Conservation (phyloP, 2,888 invertebrate genomes). For the Lathronympha strigana region DNA sequence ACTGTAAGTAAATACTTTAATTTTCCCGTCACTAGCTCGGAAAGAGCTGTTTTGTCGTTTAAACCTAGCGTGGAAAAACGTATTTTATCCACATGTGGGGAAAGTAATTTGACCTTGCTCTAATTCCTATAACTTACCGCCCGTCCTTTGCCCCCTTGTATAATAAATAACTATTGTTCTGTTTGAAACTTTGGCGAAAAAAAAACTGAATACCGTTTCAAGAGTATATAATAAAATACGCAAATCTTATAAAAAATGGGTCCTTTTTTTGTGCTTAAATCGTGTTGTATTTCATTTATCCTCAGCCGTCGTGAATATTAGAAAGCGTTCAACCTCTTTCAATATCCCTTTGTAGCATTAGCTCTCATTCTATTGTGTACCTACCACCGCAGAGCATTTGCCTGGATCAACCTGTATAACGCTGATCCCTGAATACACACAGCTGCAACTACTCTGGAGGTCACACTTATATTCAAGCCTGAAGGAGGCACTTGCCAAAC, state of each 20-base stretch:
- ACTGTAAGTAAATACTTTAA: too few species aligned
- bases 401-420: background rate
- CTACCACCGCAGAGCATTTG: background rate
- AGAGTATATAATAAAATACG: too few species aligned
- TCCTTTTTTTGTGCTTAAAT: background rate
- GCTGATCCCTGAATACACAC: background rate
- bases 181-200: too few species aligned
- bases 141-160: too few species aligned
- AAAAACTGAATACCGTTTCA: too few species aligned
- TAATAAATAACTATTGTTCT: too few species aligned
- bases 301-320: constrained; percentile 11
- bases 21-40: too few species aligned
- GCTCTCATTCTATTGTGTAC: background rate
- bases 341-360: constrained; percentile 22
- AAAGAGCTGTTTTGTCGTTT: too few species aligned
- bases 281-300: constrained; percentile 7
- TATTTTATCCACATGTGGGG: too few species aligned
- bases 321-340: constrained; percentile 19
- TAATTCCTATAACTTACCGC: too few species aligned
- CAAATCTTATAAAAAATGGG: background rate
- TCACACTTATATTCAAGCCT: background rate
- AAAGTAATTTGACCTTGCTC: too few species aligned
- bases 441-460: background rate
- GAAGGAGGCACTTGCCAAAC: background rate
- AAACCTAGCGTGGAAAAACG: too few species aligned